Percentiles rank a stretch among this genome's conserved stretches.
Conservation (phyloP, 2,888 invertebrate species). For the Euspilapteryx auroguttella region DNA sequence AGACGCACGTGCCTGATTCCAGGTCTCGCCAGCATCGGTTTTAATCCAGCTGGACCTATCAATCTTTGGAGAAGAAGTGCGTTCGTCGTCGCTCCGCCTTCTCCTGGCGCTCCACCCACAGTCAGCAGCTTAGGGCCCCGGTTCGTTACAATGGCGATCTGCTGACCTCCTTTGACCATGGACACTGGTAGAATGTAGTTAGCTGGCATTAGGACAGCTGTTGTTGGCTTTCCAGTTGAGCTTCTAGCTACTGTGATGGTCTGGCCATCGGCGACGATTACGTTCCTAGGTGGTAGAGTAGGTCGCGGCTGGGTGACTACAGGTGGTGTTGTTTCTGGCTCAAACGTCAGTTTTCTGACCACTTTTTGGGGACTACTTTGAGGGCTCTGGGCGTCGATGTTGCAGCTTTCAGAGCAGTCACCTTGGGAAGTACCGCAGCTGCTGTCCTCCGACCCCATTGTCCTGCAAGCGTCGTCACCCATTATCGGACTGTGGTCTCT, state of each 20-base stretch:
- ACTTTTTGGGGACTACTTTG: constrained; percentile 56
- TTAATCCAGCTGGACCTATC: constrained; percentile 65
- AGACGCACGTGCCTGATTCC: constrained; percentile 57
- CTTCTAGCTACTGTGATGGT: constrained; percentile 65
- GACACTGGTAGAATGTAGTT: constrained; percentile 74
- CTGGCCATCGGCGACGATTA: constrained; percentile 66
- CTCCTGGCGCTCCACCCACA: constrained; percentile 38
- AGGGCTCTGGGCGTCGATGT: constrained; percentile 55
- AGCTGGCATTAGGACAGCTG: constrained; percentile 70
- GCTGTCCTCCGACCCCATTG: constrained; percentile 77
- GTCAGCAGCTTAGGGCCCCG: constrained; percentile 61
- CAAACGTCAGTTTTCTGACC: constrained; percentile 42
- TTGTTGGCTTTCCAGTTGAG: constrained; percentile 64
- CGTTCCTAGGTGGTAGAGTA: constrained; percentile 29
- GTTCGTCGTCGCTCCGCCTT: constrained; percentile 61
- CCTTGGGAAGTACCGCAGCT: constrained; percentile 69
- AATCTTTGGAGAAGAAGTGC: constrained; percentile 68
- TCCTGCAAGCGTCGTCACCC: constrained; percentile 68
- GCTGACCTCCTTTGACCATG: constrained; percentile 71
- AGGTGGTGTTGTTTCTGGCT: constrained; percentile 39
- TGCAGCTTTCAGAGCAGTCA: constrained; percentile 44
- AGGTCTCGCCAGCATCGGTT: constrained; percentile 53
- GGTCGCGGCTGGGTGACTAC: not conserved
- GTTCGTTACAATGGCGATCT: constrained; percentile 72
- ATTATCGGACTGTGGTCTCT: constrained; percentile 63